Evolutionary conservation across 1,140 invertebrate species (phyloP).

Genomic region (Schlechtendalia chinensis): DNA sequence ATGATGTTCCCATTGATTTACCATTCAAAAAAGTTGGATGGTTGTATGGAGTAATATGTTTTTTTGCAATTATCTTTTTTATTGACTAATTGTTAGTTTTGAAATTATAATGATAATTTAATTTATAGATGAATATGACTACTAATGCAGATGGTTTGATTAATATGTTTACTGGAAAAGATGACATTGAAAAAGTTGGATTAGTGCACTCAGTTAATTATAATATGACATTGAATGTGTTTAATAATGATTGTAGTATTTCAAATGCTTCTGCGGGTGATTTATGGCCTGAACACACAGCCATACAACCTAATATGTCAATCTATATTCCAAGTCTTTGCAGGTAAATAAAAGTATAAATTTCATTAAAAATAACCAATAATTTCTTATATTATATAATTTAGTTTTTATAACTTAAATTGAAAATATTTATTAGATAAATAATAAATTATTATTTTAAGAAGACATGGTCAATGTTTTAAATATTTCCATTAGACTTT

Average conservation of each 20-base stretch:
- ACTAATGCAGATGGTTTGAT: conserved; percentile 55
- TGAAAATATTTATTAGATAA: no score
- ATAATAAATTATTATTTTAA: no score
- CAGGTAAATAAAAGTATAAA: conserved; percentile 56
- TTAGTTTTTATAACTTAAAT: neutral
- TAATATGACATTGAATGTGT: conserved; percentile 63
- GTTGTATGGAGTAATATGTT: conserved; percentile 51
- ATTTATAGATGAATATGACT: conserved; percentile 33
- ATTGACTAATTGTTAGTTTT: neutral
- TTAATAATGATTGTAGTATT: conserved; percentile 61
- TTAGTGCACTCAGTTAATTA: conserved; percentile 70
- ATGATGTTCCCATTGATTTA: conserved; percentile 52
- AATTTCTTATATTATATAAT: neutral
- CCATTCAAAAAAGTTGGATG: conserved; percentile 52
- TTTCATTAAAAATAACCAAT: neutral
- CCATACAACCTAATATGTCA: conserved; percentile 60
- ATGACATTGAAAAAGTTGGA: conserved; percentile 64
- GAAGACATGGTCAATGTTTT: no score
- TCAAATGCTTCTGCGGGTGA: conserved; percentile 73
- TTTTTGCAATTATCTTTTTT: neutral
- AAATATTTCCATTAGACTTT: no score
- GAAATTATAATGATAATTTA: neutral
- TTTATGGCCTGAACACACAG: conserved; percentile 67
- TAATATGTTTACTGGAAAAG: conserved; percentile 70
- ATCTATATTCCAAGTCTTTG: conserved; percentile 71